phyloP scores from a whole-genome alignment of 2,888 invertebrate genomes.

The Odontothrips loti region DNA sequence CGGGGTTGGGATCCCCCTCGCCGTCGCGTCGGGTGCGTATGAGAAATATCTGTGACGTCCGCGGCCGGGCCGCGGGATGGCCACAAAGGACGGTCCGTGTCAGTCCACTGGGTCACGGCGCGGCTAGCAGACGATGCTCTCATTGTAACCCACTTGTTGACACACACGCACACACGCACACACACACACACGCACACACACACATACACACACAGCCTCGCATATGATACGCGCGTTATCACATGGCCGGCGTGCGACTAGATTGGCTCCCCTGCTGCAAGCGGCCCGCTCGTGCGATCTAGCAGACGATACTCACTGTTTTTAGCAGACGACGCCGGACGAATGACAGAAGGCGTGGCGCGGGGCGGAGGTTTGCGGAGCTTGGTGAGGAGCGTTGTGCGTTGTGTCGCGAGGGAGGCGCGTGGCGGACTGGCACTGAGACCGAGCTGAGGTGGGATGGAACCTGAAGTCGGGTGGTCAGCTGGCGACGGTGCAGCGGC shows the following conservation, averaged over 20 bases:
- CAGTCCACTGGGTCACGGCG: background rate
- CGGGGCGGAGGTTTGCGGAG: background rate
- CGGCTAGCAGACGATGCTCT: background rate
- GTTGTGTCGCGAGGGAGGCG: background rate
- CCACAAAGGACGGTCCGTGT: too few species aligned
- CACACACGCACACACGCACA: background rate
- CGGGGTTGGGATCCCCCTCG: too few species aligned
- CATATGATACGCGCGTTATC: too few species aligned
- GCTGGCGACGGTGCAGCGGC: too few species aligned
- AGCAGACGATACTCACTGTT: slow-evolving; percentile 5
- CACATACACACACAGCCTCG: background rate
- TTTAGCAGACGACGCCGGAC: background rate
- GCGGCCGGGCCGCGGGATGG: too few species aligned
- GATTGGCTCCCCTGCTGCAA: background rate
- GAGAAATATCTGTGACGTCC: too few species aligned
- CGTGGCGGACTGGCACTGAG: slow-evolving; percentile 2
- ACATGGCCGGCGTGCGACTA: background rate
- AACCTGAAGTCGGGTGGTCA: background rate
- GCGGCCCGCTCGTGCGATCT: background rate
- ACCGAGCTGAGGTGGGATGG: background rate
- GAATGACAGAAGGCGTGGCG: background rate
- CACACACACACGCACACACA: background rate
- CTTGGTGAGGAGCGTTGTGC: background rate
- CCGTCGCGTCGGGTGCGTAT: too few species aligned
- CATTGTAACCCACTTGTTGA: background rate